Conservation (phyloP, 2,113 vertebrate genomes). For the Glaucidium brasilianum region DNA sequence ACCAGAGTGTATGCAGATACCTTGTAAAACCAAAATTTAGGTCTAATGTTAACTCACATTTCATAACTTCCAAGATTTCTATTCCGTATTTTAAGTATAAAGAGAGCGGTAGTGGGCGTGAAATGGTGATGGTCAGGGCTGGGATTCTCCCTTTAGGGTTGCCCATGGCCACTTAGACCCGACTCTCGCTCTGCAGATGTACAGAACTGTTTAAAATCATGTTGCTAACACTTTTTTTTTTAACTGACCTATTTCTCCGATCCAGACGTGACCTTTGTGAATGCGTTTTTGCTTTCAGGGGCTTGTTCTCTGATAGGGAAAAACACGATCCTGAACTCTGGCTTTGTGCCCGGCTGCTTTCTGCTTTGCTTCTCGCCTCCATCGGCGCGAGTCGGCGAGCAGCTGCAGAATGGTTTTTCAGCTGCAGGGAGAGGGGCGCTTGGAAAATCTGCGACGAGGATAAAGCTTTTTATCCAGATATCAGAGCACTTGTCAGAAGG, state of each 20-base stretch:
- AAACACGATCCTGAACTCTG: background rate
- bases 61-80: background rate
- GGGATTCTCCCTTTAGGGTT: background rate
- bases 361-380: background rate
- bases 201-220: background rate
- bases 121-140: background rate
- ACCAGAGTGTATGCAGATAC: background rate
- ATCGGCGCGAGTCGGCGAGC: background rate
- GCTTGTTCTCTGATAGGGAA: background rate
- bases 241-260: background rate
- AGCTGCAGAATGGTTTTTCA: background rate
- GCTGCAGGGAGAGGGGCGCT: background rate
- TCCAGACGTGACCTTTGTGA: background rate
- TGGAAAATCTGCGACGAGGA: background rate
- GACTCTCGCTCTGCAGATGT: background rate
- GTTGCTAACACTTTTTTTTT: background rate
- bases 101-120: background rate
- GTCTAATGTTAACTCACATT: background rate
- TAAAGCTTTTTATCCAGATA: background rate
- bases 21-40: background rate
- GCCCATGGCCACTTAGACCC: background rate
- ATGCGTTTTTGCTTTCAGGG: background rate
- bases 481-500: background rate
- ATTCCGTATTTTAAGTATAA: background rate
- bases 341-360: background rate